Evolutionary conservation across 1,140 invertebrate genomes (phyloP), one percentile per base, ranked within the genome.

Genomic region (Anoplolepis gracilipes): DNA sequence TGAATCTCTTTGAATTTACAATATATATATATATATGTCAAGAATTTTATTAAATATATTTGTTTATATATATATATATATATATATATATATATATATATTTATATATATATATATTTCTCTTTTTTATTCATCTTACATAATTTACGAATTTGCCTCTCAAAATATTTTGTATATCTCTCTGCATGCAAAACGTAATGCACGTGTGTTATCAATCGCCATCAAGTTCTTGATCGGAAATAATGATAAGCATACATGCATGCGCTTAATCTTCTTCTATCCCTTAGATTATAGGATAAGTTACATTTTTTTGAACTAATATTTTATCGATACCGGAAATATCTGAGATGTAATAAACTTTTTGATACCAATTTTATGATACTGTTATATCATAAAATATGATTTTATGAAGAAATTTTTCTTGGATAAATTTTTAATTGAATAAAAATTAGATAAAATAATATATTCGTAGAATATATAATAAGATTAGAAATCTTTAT

Each of bases 11-110:
- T 75, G 59, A 87, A 89, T 72, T 89, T 85, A 81, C 82, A 85
- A 75, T 85, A 69, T 33, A 70, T 57, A 69, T 36, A 69, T 85
- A 67, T 33, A 70, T 59, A 69, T 39, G 36, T 64, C 39, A 33
- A 82, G 61, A 59, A 46, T 69, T 85, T 87, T 76, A 89, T 88
- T 88, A 88, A 86, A 89, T 89, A 88, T 88, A 87, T 87, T 79
- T 25, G n/a, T 78, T 75, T 84, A 84, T 61, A 6, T 70, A 13
- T 87, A 49, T 86, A n/a, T 69, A 28, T 75, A 67, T 84, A 79
- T 87, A 33, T 89, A 46, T 85, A 42, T 85, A 49, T 87, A 28
- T 75, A 79, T 59, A 53, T 30, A 2, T 61, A 8, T 86, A 61
- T 53, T 28, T 64, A 59, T 59, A 46, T 59, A 42, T 61, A 13